These are phyloP conservation scores for Hippocampus zosterae DNA, from an alignment of 2,113 vertebrate species.

Conservation along the genomic window DNA sequence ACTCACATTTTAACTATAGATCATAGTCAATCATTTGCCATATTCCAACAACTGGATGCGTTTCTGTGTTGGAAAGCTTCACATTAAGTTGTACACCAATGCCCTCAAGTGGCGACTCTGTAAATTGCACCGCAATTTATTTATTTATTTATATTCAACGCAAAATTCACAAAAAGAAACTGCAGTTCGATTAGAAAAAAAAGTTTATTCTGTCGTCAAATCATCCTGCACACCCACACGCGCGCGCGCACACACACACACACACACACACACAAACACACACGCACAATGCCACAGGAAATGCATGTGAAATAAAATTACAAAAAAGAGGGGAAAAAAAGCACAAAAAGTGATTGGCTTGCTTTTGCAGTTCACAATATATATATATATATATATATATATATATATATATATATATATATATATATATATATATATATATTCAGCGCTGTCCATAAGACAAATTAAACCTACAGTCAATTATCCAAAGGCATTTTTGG, in stretches of 20 bases:
- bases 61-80: not conserved
- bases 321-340: slow-evolving; percentile 42
- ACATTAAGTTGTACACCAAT: slow-evolving; percentile 13
- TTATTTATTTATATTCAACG: not conserved
- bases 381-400: too few species aligned
- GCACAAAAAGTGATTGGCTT: slow-evolving; percentile 61
- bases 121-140: slow-evolving; percentile 9
- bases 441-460: slow-evolving; percentile 16
- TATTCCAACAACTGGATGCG: not conserved
- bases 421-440: slow-evolving; percentile 3
- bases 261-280: slow-evolving; percentile 46
- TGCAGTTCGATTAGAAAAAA: slow-evolving; percentile 36
- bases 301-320: slow-evolving; percentile 42
- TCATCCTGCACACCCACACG: slow-evolving; percentile 17
- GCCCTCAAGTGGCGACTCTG: slow-evolving; percentile 32
- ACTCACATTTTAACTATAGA: not conserved
- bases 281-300: slow-evolving; percentile 39
- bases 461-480: slow-evolving; percentile 34
- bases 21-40: not conserved
- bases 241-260: slow-evolving; percentile 9
- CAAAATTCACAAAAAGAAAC: not conserved
- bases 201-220: slow-evolving; percentile 61
- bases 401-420: too few species aligned
- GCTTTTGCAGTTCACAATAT: slow-evolving; percentile 49
- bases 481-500: slow-evolving; percentile 41